Evolutionary conservation across 2,797 vertebrate genomes (phyloP).

Genomic region (Chiroxiphia lanceolata): DNA sequence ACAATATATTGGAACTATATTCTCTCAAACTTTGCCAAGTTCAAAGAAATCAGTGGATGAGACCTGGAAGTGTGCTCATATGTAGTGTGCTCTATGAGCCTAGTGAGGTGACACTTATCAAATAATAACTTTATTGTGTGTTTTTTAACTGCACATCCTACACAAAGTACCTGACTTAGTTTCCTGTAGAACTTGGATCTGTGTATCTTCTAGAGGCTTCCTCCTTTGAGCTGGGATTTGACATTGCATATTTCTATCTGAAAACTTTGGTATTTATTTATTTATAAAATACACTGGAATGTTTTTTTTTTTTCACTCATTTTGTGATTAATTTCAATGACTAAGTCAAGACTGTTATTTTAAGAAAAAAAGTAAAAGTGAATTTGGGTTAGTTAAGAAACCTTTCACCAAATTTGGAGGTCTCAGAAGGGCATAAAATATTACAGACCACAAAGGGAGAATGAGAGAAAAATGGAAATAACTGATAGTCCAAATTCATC

Average conservation of each 20-base stretch:
- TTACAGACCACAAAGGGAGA: neutral
- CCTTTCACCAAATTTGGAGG: neutral
- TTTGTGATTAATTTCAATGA: neutral
- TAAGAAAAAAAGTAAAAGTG: neutral
- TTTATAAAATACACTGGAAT: neutral
- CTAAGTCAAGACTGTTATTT: neutral
- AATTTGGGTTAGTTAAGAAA: neutral
- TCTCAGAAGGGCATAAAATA: neutral
- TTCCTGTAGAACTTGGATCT: neutral
- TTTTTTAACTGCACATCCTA: neutral
- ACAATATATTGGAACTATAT: neutral
- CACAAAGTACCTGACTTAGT: neutral
- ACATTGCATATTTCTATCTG: neutral
- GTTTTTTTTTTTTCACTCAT: neutral
- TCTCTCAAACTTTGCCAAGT: neutral
- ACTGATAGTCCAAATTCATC: neutral
- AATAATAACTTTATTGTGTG: neutral
- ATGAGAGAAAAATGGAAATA: neutral
- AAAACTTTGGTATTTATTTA: neutral
- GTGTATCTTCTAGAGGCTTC: neutral
- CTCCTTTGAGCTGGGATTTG: neutral
- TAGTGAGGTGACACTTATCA: neutral
- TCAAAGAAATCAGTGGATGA: neutral
- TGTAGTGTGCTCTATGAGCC: neutral
- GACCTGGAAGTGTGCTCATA: neutral